phyloP scores from a whole-genome alignment of 92 coral and sea anemone genomes.

The Zoanthus sociatus region DNA sequence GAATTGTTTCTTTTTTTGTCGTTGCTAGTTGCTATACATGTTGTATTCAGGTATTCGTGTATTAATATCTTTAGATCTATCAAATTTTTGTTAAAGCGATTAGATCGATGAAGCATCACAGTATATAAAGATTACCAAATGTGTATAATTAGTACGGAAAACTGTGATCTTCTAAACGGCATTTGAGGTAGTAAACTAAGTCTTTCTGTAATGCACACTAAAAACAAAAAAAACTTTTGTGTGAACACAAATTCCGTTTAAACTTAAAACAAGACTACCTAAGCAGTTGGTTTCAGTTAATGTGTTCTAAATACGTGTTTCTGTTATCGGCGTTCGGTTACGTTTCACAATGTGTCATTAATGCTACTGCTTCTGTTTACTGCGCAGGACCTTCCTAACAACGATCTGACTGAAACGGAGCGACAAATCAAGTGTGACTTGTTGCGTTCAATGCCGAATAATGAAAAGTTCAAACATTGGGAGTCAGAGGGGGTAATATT shows the following conservation, averaged over 20 bases:
- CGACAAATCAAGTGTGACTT: slow-evolving; percentile 88
- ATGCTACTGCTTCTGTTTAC: background rate
- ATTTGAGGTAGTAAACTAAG: too few species aligned
- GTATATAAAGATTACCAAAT: background rate
- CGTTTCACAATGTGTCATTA: background rate
- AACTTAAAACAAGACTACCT: too few species aligned
- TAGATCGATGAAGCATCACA: too few species aligned
- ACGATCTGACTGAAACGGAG: slow-evolving; percentile 69
- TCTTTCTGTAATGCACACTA: too few species aligned
- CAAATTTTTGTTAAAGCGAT: background rate
- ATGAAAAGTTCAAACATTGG: slow-evolving; percentile 74
- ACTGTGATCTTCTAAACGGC: too few species aligned
- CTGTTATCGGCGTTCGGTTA: too few species aligned
- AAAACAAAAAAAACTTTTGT: too few species aligned
- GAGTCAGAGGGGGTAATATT: slow-evolving; percentile 77
- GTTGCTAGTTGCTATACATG: background rate
- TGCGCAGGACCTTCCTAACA: slow-evolving; percentile 48
- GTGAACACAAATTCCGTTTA: too few species aligned
- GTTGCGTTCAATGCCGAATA: slow-evolving; percentile 85
- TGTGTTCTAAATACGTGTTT: too few species aligned
- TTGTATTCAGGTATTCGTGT: background rate
- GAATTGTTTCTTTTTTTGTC: background rate
- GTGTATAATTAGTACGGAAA: too few species aligned
- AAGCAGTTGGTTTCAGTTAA: too few species aligned
- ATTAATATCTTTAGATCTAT: background rate